phyloP scores from a whole-genome alignment of 2,888 invertebrate species.

The Cantharis rustica region DNA sequence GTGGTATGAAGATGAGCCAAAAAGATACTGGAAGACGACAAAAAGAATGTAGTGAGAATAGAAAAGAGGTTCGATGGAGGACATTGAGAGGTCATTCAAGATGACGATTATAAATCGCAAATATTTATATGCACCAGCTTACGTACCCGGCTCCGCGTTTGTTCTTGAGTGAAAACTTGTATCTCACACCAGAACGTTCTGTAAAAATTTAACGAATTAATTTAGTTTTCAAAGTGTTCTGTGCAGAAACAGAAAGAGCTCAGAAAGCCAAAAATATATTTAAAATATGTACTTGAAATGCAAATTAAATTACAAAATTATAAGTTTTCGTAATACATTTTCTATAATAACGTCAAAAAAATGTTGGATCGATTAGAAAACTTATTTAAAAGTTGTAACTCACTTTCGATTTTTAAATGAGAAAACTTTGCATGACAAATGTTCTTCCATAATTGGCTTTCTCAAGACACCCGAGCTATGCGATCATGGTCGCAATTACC shows the following conservation, averaged over 20 bases:
- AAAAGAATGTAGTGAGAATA: neutral
- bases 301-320: neutral
- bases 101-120: no score
- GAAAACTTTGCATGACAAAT: neutral
- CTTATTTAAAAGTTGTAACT: neutral
- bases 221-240: no score
- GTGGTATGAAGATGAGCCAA: neutral
- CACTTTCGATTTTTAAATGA: neutral
- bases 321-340: neutral
- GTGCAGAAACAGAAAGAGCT: no score
- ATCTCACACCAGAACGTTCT: no score
- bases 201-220: no score
- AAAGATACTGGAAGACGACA: neutral
- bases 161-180: no score
- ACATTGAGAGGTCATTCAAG: neutral
- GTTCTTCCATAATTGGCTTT: neutral
- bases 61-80: neutral
- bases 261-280: neutral
- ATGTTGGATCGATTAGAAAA: neutral
- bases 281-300: neutral
- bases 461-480: neutral
- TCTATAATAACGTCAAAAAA: neutral
- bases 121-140: no score
- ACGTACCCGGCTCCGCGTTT: no score
- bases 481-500: neutral